Evolutionary conservation across 2,797 vertebrate species (phyloP), one percentile per base, ranked within the genome.

Genomic region (Hapalemur alaotrensis): DNA sequence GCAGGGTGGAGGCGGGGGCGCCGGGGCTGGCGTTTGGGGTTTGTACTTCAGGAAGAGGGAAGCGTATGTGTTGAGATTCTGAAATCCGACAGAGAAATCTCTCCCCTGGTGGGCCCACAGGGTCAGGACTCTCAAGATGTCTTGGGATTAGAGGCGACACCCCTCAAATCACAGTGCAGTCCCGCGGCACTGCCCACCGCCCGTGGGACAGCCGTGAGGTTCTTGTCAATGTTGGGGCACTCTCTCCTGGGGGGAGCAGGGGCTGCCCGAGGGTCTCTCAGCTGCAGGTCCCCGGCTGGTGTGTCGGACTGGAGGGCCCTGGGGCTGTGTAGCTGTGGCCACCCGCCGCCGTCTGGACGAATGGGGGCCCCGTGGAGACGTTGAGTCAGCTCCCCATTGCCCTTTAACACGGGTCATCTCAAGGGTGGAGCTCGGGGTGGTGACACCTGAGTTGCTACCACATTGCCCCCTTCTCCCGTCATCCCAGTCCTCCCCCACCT

Each of bases 401-500:
- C 43, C 59, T 57, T 69, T 30, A 25, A 22, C 8, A 15, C 12
- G 0, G 15, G 35, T 4, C 28, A 0, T 7, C 73, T 52, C 3
- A 0, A 5, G 10, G 30, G 10, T 1, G 8, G 95, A n/a, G 7
- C 32, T 7, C 2, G 1, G 32, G 32, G 8, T 14, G 7, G 20
- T 6, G 73, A n/a, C 0, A 4, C 5, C 4, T 11, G 17, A 70
- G 46, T 3, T 10, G 2, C 7, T 4, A 2, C 1, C 4, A 12
- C 7, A 0, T 22, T 8, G 35, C 20, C 3, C 48, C 20, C 30
- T 8, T 43, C 48, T 10, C 13, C 15, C 43, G 38, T 75, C 75
- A 17, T 59, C 28, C 11, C 59, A 11, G 2, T 4, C 12, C 2
- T 23, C 8, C 1, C 41, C 2, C 9, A 18, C 30, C 46, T n/a